phyloP scores from a whole-genome alignment of 2,113 vertebrate species.

The Ornithorhynchus anatinus region DNA sequence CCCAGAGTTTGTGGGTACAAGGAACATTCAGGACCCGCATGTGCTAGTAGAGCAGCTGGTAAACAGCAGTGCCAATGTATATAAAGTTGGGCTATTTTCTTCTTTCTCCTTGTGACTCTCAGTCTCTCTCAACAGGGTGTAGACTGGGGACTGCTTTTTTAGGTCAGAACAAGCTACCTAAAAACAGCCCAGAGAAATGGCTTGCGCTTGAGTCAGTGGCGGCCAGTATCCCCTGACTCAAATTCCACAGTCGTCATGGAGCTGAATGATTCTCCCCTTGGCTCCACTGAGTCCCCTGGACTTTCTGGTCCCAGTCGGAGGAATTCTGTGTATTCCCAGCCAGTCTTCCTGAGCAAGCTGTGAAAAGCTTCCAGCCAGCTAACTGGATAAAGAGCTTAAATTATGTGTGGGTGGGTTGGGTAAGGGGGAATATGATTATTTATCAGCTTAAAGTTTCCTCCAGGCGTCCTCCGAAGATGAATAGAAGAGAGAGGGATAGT shows the following conservation, averaged over 20 bases:
- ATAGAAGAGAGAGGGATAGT: conserved; percentile 38
- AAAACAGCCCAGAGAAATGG: conserved; percentile 63
- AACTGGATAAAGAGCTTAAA: conserved; percentile 72
- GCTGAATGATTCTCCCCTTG: conserved; percentile 59
- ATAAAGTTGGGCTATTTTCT: conserved; percentile 12
- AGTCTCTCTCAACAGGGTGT: conserved; percentile 16
- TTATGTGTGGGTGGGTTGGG: too few species aligned
- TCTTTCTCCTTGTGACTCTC: not conserved
- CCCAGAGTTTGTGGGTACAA: too few species aligned
- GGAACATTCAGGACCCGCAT: too few species aligned
- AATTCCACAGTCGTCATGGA: conserved; percentile 60
- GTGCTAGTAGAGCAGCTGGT: too few species aligned
- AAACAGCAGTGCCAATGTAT: not conserved
- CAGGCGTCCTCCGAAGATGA: conserved; percentile 36
- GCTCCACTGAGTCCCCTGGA: conserved; percentile 57
- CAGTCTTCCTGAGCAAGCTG: conserved; percentile 58
- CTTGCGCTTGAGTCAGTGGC: conserved; percentile 45
- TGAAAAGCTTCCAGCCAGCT: conserved; percentile 67
- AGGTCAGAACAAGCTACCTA: conserved; percentile 51
- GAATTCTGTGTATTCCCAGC: conserved; percentile 51
- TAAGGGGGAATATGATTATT: conserved; percentile 57
- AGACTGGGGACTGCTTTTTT: conserved; percentile 46
- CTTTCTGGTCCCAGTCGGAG: conserved; percentile 54
- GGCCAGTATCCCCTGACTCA: conserved; percentile 51
- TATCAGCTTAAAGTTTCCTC: conserved; percentile 68